Evolutionary conservation across 2,888 invertebrate genomes (phyloP), one percentile per base, ranked within the genome.

Genomic region (Hoplodrina blanda): DNA sequence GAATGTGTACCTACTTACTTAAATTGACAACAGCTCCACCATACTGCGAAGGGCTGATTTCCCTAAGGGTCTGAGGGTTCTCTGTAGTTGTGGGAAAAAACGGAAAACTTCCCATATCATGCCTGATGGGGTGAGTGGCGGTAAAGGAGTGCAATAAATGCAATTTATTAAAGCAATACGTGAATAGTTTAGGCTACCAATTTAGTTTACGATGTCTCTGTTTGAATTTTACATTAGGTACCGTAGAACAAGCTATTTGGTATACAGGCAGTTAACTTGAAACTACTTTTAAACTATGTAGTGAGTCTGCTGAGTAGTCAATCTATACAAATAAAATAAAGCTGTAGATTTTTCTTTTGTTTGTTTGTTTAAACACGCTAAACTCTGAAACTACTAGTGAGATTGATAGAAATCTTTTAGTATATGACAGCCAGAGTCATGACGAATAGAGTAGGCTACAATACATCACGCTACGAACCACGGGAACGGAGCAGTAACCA

Each of bases 11-110:
- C 30, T 59, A 73, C 54, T 74, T 68, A 73, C 67, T 67, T 74
- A 74, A 62, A 79, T 68, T 79, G 80, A 74, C 75, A 63, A 64
- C 44, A 67, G 52, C 52, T 52, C 67, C 68, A 60, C 60, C 75
- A 68, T 74, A 55, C 61, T n/a, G n/a, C 53, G 50, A 68, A 74
- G 53, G 69, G 41, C 80, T 76, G 76, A 76, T 76, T 76, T 76
- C 76, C 76, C 76, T 41, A 46, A 74, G 80, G 76, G 20, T 61
- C 49, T 25, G 13, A 52, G 60, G 59, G 56, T 37, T 61, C 17
- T 63, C 50, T 20, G 37, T 57, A 73, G 44, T 80, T 56, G 69
- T 60, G 60, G 52, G 52, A 20, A 25, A 20, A 50, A 49, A 49
- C 52, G 15, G 41, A 59, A 74, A 73, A 60, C 46, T 33, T 76